These are phyloP conservation scores for Sinocyclocheilus grahami DNA, from an alignment of 2,113 vertebrate genomes.

Conservation along the genomic window DNA sequence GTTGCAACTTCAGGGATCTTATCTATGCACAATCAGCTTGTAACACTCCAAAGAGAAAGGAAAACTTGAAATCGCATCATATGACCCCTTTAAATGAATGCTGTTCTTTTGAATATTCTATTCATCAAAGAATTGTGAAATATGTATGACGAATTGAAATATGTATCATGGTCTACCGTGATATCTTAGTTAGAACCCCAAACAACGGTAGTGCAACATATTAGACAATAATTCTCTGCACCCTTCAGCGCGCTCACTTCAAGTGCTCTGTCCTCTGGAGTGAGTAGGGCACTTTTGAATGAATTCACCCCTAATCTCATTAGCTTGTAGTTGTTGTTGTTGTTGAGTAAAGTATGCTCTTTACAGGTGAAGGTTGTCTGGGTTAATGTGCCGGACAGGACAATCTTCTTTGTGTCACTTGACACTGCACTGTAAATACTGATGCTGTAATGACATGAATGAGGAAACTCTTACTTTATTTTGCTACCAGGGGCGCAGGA, in stretches of 20 bases:
- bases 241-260: not conserved
- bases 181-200: not conserved
- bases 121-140: not conserved
- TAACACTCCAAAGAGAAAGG: too few relatives aligned
- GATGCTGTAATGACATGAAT: constrained; percentile 19
- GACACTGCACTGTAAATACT: constrained; percentile 24
- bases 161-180: not conserved
- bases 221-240: not conserved
- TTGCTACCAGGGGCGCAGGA: too few relatives aligned
- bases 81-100: not conserved
- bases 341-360: not conserved
- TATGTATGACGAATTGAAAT: not conserved
- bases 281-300: not conserved
- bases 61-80: too few relatives aligned
- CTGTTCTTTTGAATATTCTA: not conserved
- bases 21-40: too few relatives aligned
- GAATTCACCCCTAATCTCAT: not conserved
- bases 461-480: constrained; percentile 22
- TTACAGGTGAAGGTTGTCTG: not conserved
- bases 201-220: not conserved
- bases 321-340: not conserved
- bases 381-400: constrained; percentile 7
- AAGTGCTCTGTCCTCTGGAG: not conserved
- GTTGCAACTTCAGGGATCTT: too few relatives aligned
- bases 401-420: not conserved